Percentiles rank a stretch among this genome's conserved stretches.
Conservation (phyloP, 2,113 vertebrate species). For the Tringa solitaria region DNA sequence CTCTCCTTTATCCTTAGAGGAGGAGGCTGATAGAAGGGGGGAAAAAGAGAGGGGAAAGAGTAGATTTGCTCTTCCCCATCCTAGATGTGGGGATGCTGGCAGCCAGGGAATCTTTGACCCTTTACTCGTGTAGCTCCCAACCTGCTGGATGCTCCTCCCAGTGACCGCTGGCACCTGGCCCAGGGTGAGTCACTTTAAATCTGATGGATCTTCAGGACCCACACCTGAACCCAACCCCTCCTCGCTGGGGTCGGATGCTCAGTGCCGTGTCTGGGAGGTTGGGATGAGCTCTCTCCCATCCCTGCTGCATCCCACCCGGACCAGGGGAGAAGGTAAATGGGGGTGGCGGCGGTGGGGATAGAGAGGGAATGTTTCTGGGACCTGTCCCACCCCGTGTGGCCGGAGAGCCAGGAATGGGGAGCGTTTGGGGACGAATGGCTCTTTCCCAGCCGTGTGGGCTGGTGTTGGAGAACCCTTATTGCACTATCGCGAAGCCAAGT, state of each 20-base stretch:
- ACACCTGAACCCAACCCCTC: background rate
- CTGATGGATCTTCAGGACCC: background rate
- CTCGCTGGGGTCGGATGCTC: background rate
- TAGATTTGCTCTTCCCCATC: background rate
- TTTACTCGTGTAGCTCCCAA: background rate
- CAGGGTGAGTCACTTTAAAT: background rate
- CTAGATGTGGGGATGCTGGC: background rate
- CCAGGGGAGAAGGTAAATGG: background rate
- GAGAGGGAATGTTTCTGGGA: background rate
- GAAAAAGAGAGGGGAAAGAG: accelerated
- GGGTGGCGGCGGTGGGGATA: background rate
- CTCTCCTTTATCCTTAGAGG: background rate
- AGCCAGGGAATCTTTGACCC: background rate
- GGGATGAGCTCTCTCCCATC: background rate
- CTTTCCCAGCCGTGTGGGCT: background rate
- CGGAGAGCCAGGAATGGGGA: background rate
- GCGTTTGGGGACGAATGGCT: background rate
- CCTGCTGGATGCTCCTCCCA: background rate
- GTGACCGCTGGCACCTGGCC: background rate
- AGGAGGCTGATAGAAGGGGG: background rate
- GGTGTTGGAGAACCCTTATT: background rate
- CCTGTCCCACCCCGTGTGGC: background rate
- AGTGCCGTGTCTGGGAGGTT: accelerated
- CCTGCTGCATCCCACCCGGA: background rate
- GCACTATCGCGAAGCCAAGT: slow-evolving; percentile 57